phyloP scores from a whole-genome alignment of 92 coral and sea anemone genomes.

The Hydrozoanthus gracilis region DNA sequence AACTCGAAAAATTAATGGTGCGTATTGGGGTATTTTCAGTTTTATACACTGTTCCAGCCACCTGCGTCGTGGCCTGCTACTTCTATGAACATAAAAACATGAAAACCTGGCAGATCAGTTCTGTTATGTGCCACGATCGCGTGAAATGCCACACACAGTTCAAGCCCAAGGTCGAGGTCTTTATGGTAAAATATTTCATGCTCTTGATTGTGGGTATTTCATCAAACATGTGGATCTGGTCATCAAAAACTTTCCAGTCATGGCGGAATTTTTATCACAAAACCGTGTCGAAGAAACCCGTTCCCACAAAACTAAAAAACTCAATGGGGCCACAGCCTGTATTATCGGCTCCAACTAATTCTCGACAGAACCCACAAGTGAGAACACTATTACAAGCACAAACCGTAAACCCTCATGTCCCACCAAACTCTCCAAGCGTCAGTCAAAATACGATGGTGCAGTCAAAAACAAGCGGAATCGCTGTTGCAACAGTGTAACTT shows the following conservation, averaged over 20 bases:
- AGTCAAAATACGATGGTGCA: slow-evolving; percentile 41
- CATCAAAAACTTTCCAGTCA: slow-evolving; percentile 88
- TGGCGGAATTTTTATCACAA: slow-evolving; percentile 87
- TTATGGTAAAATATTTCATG: slow-evolving; percentile 95
- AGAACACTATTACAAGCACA: slow-evolving; percentile 41
- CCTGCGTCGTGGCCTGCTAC: slow-evolving; percentile 90
- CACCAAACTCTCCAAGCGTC: slow-evolving; percentile 37
- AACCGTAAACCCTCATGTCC: background rate
- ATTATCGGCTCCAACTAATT: background rate
- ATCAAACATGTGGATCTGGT: slow-evolving; percentile 99
- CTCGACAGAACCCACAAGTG: slow-evolving; percentile 10
- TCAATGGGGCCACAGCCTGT: slow-evolving; percentile 31
- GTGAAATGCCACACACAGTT: slow-evolving; percentile 63
- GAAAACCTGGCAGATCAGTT: slow-evolving; percentile 76
- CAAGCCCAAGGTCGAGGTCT: slow-evolving; percentile 87
- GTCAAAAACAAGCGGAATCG: slow-evolving; percentile 72
- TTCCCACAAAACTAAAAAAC: slow-evolving; percentile 34
- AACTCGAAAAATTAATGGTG: slow-evolving; percentile 94
- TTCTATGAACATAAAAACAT: slow-evolving; percentile 93
- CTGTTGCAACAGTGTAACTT: slow-evolving; percentile 75
- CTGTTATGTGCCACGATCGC: slow-evolving; percentile 72
- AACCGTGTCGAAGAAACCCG: slow-evolving; percentile 56
- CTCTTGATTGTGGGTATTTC: slow-evolving; percentile 91
- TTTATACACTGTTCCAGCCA: slow-evolving; percentile 93
- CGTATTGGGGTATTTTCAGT: slow-evolving; percentile 96